Percentiles rank a stretch among this genome's conserved stretches.
phyloP scores from a whole-genome alignment of 2,113 vertebrate species.

The Phalacrocorax aristotelis region DNA sequence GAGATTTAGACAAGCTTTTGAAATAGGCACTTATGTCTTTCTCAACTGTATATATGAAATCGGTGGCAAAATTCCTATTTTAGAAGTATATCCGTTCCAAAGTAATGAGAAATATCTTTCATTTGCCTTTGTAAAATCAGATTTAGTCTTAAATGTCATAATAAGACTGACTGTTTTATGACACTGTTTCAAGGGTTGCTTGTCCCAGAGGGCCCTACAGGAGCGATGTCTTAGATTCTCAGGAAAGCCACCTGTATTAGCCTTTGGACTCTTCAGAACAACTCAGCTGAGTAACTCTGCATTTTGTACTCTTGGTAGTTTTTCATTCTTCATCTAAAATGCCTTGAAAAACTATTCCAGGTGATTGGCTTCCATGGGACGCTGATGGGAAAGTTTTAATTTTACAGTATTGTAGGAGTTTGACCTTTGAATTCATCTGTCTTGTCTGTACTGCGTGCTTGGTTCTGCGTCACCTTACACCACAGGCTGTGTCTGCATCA shows the following conservation, averaged over 20 bases:
- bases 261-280: neutral
- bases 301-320: neutral
- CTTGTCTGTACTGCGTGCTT: neutral
- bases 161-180: neutral
- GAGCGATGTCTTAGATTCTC: neutral
- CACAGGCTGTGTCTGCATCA: neutral
- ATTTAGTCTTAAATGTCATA: neutral
- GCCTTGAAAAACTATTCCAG: neutral
- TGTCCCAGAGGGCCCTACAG: neutral
- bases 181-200: neutral
- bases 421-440: neutral
- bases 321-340: neutral
- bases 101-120: neutral
- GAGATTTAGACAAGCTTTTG: neutral
- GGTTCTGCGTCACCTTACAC: rapidly evolving
- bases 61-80: neutral
- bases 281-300: neutral
- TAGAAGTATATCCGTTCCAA: neutral
- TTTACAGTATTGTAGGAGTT: neutral
- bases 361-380: neutral
- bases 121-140: neutral
- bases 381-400: neutral
- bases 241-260: neutral
- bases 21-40: neutral
- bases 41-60: neutral